These are phyloP conservation scores for Pyrrhia umbra DNA, from an alignment of 2,888 invertebrate species.

Conservation along the genomic window DNA sequence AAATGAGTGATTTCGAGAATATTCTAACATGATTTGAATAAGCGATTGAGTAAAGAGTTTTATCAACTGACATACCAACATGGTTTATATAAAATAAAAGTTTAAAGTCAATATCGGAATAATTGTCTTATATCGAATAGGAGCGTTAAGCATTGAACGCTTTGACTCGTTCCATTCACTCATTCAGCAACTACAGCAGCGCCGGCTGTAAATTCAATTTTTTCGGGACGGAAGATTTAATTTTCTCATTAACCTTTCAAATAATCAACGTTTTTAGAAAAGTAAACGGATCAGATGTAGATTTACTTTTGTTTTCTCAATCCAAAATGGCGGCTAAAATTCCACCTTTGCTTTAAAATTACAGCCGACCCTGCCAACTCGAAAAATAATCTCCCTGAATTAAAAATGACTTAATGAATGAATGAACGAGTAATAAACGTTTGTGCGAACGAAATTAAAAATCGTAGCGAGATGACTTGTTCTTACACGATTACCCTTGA, in stretches of 20 bases:
- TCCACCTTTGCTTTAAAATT: slow-evolving; percentile 13
- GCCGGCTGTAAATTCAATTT: background rate
- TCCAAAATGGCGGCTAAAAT: slow-evolving; percentile 14
- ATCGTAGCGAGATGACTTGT: slow-evolving; percentile 55
- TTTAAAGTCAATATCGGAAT: slow-evolving; percentile 61
- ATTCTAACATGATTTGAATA: slow-evolving; percentile 2
- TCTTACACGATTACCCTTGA: slow-evolving; percentile 61
- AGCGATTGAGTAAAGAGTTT: background rate
- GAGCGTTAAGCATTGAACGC: slow-evolving; percentile 44
- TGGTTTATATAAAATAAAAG: slow-evolving; percentile 8
- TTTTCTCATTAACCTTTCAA: too few species aligned
- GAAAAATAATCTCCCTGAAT: background rate
- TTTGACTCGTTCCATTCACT: slow-evolving; percentile 37
- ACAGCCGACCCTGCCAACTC: slow-evolving; percentile 13
- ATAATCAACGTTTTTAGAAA: too few species aligned
- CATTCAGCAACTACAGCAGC: slow-evolving; percentile 3
- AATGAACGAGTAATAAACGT: slow-evolving; percentile 55
- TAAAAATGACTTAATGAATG: background rate
- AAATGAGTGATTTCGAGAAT: slow-evolving; percentile 3
- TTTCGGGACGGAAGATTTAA: slow-evolving; percentile 25
- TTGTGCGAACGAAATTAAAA: slow-evolving; percentile 56
- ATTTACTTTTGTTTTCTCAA: slow-evolving; percentile 1
- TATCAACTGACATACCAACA: background rate
- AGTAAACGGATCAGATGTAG: slow-evolving; percentile 23
- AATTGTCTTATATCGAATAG: slow-evolving; percentile 50